Evolutionary conservation across 2,113 vertebrate species (phyloP).

Genomic region (Rissa tridactyla): DNA sequence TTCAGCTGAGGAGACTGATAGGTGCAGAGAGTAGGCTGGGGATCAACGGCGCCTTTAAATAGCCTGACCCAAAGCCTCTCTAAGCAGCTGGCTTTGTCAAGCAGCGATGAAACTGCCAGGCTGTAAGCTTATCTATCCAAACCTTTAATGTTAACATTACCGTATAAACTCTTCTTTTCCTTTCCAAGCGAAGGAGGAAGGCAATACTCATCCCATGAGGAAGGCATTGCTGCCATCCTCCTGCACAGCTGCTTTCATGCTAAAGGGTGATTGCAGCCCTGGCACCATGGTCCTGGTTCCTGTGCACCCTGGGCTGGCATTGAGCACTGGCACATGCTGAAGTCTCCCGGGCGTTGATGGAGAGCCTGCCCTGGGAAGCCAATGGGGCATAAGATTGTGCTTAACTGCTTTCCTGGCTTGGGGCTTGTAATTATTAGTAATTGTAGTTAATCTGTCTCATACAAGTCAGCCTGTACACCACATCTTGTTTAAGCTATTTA

Average conservation of each 20-base stretch:
- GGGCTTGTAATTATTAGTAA: constrained; percentile 2
- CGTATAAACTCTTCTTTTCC: not conserved
- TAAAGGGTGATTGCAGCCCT: not conserved
- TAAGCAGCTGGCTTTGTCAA: constrained; percentile 3
- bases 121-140: not conserved
- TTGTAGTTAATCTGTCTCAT: not conserved
- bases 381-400: not conserved
- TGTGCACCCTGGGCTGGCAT: not conserved
- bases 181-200: not conserved
- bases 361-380: not conserved
- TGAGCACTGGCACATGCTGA: not conserved
- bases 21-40: not conserved
- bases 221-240: rapidly evolving
- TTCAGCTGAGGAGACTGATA: rapidly evolving
- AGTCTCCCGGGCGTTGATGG: not conserved
- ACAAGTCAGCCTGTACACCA: not conserved
- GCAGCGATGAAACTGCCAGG: not conserved
- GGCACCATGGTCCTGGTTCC: not conserved
- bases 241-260: rapidly evolving
- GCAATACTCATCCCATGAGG: not conserved
- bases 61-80: constrained; percentile 10
- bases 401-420: not conserved
- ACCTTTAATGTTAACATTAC: not conserved
- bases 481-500: not conserved
- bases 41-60: constrained; percentile 11